Evolutionary conservation across 2,888 invertebrate species (phyloP).

Genomic region (Petrolisthes cinctipes): DNA sequence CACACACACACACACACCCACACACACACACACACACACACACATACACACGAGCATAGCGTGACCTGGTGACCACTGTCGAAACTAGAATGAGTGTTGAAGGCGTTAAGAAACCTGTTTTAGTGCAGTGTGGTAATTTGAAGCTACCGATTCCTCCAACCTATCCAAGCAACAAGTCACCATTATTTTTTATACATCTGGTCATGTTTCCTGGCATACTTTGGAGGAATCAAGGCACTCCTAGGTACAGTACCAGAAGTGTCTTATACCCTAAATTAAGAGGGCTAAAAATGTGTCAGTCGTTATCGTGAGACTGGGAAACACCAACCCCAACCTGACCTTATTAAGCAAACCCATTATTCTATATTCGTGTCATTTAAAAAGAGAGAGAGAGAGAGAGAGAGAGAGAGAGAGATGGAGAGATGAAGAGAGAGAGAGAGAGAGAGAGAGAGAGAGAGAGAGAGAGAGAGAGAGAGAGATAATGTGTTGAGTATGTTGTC

Average conservation of each 20-base stretch:
- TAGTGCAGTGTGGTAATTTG: neutral
- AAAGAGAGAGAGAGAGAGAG: neutral
- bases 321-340: neutral
- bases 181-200: neutral
- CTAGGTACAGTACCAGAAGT: neutral
- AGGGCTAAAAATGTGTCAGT: neutral
- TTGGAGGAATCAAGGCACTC: no score
- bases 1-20: neutral
- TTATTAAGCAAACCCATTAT: neutral
- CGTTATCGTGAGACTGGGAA: no score
- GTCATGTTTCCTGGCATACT: neutral
- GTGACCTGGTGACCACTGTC: neutral
- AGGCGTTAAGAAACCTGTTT: neutral
- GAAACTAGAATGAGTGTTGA: neutral
- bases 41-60: neutral
- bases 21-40: conserved; percentile 15
- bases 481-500: neutral
- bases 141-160: no score
- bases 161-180: no score
- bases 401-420: neutral
- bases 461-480: neutral
- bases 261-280: neutral
- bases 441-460: neutral
- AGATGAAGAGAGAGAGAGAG: neutral
- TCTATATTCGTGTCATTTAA: neutral